A percentile compares a stretch with the other conserved stretches of the same genome.
Conservation (phyloP, 2,113 vertebrate genomes). For the Epinephelus cyanopodus region DNA sequence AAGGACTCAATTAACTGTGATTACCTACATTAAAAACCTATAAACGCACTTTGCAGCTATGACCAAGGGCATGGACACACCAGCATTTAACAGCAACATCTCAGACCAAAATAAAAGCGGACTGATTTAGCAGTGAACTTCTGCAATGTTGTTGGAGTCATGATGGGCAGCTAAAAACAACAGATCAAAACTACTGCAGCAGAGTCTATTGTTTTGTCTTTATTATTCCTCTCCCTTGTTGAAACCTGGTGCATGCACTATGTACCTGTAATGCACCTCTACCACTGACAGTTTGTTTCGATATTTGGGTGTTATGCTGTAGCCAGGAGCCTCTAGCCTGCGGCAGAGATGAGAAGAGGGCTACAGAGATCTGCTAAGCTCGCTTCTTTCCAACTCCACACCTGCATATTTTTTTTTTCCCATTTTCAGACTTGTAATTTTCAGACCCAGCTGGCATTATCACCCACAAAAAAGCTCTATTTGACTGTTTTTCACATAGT, state of each 20-base stretch:
- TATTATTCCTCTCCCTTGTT: not conserved
- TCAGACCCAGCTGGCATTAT: too few relatives aligned
- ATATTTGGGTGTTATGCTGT: not conserved
- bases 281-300: not conserved
- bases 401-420: too few relatives aligned
- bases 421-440: not conserved
- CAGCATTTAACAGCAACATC: not conserved
- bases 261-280: too few relatives aligned
- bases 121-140: not conserved
- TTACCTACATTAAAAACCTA: not conserved
- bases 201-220: not conserved
- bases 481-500: not conserved
- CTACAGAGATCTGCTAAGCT: not conserved
- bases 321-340: too few relatives aligned
- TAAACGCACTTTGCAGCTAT: not conserved
- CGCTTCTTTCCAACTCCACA: too few relatives aligned
- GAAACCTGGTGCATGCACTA: not conserved
- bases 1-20: not conserved
- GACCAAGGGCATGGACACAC: not conserved
- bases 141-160: not conserved
- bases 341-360: not conserved
- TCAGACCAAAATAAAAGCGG: not conserved
- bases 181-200: not conserved
- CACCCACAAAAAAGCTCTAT: not conserved
- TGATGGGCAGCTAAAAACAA: not conserved